Percentiles rank a stretch among this genome's conserved stretches.
Conservation (phyloP, 2,888 invertebrate genomes). For the Tigriopus californicus region DNA sequence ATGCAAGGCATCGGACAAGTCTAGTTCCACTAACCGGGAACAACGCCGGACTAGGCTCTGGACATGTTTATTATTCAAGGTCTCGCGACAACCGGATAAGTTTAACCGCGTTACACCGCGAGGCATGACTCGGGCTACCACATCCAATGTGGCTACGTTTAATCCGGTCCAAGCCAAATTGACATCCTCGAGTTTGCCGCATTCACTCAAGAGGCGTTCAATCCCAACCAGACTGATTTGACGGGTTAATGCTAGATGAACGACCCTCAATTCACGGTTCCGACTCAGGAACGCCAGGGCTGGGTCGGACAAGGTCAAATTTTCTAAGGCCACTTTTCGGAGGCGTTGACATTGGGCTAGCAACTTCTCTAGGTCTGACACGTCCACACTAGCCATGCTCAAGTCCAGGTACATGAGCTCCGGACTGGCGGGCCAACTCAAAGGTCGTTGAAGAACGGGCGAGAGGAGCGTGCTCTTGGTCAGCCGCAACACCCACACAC, state of each 20-base stretch:
- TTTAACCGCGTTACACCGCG: slow-evolving; percentile 49
- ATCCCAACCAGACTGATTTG: slow-evolving; percentile 49
- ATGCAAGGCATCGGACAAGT: slow-evolving; percentile 65
- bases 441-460: slow-evolving; percentile 5
- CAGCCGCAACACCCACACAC: slow-evolving; percentile 54
- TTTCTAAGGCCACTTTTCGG: slow-evolving; percentile 67
- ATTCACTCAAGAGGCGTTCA: slow-evolving; percentile 39
- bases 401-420: slow-evolving; percentile 63
- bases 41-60: slow-evolving; percentile 42
- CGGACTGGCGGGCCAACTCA: slow-evolving; percentile 17
- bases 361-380: slow-evolving; percentile 30
- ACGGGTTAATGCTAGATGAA: slow-evolving; percentile 63
- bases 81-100: slow-evolving; percentile 57
- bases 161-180: slow-evolving; percentile 67
- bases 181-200: slow-evolving; percentile 33
- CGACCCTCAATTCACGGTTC: slow-evolving; percentile 47
- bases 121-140: slow-evolving; percentile 42
- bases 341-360: slow-evolving; percentile 47
- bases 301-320: slow-evolving; percentile 41
- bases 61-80: slow-evolving; percentile 54
- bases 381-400: slow-evolving; percentile 51
- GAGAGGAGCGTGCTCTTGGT: slow-evolving; percentile 38
- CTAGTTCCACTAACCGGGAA: slow-evolving; percentile 54
- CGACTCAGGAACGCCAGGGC: slow-evolving; percentile 47
- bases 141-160: slow-evolving; percentile 37